Conservation (phyloP, 2,113 vertebrate genomes). For the Archocentrus centrarchus region DNA sequence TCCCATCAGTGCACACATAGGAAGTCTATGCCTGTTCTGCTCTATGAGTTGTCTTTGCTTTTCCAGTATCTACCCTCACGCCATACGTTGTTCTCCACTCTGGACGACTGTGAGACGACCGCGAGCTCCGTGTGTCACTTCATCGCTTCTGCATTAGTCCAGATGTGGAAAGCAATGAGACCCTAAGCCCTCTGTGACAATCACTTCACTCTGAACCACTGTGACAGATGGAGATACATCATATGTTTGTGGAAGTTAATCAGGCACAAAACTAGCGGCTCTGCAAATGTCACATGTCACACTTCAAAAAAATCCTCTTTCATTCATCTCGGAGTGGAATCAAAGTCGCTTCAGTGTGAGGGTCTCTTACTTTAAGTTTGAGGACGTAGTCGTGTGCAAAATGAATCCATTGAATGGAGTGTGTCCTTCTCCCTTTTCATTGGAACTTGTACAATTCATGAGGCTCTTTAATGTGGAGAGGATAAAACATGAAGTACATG, state of each 20-base stretch:
- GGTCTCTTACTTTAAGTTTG: constrained; percentile 14
- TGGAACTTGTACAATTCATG: constrained; percentile 7
- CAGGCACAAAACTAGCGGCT: not conserved
- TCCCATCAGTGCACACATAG: constrained; percentile 39
- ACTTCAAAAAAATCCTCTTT: constrained; percentile 39
- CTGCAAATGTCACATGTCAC: constrained; percentile 56
- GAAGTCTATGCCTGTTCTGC: constrained; percentile 39
- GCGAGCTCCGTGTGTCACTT: constrained; percentile 42
- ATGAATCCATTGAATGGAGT: constrained; percentile 15
- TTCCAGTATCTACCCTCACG: constrained; percentile 36
- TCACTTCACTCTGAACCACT: constrained; percentile 7
- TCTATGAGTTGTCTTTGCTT: constrained; percentile 36
- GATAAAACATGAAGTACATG: constrained; percentile 16
- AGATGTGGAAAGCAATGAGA: constrained; percentile 21
- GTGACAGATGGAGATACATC: constrained; percentile 24
- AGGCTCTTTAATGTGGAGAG: constrained; percentile 8
- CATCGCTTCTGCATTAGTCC: constrained; percentile 37
- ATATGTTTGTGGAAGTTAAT: constrained; percentile 42
- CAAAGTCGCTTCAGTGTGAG: constrained; percentile 29
- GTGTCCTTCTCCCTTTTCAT: constrained; percentile 30
- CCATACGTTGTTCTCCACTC: constrained; percentile 47
- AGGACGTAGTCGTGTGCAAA: constrained; percentile 26
- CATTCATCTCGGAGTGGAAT: constrained; percentile 48
- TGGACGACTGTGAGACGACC: not conserved
- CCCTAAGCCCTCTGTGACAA: constrained; percentile 10